A percentile compares a stretch with the other conserved stretches of the same genome.
Evolutionary conservation across 2,888 invertebrate genomes (phyloP).

Genomic region (Hedya salicella): DNA sequence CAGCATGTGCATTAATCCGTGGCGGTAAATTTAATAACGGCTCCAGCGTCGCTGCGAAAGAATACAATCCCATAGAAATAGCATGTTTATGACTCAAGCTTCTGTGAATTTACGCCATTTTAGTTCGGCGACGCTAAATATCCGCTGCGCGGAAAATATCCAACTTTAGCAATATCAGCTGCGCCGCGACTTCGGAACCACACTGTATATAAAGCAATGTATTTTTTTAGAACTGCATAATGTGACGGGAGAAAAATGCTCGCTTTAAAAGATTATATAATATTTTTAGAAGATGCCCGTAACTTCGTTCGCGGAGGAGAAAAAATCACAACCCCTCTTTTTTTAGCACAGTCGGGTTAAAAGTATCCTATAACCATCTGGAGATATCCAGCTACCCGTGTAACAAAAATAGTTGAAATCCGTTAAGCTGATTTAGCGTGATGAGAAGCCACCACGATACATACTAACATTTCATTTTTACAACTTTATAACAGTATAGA

Average conservation of each 20-base stretch:
- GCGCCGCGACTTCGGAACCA: background rate
- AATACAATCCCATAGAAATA: background rate
- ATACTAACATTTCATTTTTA: too few relatives aligned
- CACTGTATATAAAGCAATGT: background rate
- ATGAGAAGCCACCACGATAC: too few relatives aligned
- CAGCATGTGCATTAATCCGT: background rate
- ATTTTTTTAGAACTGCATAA: slow-evolving; percentile 7
- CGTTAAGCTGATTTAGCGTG: too few relatives aligned
- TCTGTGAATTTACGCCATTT: background rate
- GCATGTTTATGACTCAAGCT: background rate
- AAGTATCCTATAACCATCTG: too few relatives aligned
- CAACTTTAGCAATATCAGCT: slow-evolving; percentile 19
- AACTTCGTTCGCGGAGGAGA: too few relatives aligned
- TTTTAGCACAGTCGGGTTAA: too few relatives aligned
- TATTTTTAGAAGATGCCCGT: too few relatives aligned
- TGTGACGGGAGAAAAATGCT: background rate
- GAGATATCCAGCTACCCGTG: too few relatives aligned
- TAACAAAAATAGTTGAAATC: too few relatives aligned
- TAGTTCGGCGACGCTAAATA: background rate
- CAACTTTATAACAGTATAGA: too few relatives aligned
- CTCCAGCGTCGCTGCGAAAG: background rate
- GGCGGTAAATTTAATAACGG: background rate
- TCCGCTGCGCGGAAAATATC: background rate
- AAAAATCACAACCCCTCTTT: too few relatives aligned
- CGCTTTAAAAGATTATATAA: background rate